A percentile compares a stretch with the other conserved stretches of the same genome.
phyloP scores from a whole-genome alignment of 2,797 vertebrate species.

The Carcharodon carcharias region DNA sequence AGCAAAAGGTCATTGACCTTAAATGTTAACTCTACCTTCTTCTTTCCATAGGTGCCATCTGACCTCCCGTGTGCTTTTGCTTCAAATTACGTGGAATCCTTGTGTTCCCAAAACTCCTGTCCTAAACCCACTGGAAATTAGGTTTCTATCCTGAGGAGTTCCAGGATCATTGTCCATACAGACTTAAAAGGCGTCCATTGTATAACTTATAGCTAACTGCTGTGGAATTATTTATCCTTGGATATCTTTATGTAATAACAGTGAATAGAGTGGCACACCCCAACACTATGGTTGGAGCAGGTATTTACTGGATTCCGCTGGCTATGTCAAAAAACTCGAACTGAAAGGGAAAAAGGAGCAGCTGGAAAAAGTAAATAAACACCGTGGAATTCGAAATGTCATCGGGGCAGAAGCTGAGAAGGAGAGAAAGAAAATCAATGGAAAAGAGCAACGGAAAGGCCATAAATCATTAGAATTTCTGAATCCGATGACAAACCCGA shows the following conservation, averaged over 20 bases:
- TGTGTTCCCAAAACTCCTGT: background rate
- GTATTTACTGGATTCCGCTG: background rate
- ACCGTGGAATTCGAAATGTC: constrained; percentile 54
- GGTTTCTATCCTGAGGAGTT: background rate
- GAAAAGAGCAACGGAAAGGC: constrained; percentile 59
- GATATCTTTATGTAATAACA: background rate
- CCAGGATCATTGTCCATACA: background rate
- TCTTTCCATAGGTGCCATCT: background rate
- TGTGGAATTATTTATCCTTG: background rate
- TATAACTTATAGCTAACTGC: background rate
- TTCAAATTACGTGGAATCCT: background rate
- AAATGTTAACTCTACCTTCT: background rate
- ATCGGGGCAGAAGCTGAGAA: constrained; percentile 45
- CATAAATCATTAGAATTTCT: constrained; percentile 81
- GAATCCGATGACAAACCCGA: constrained; percentile 83
- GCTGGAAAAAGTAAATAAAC: constrained; percentile 52
- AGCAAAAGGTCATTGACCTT: background rate
- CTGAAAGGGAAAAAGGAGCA: constrained; percentile 39
- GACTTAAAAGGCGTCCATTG: background rate
- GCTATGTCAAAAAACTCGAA: background rate
- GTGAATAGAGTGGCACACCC: background rate
- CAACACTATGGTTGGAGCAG: background rate
- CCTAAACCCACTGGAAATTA: background rate
- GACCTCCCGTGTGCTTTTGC: background rate
- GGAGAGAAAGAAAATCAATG: constrained; percentile 45